phyloP scores from a whole-genome alignment of 2,797 vertebrate species.

The Craterocephalus amniculus region DNA sequence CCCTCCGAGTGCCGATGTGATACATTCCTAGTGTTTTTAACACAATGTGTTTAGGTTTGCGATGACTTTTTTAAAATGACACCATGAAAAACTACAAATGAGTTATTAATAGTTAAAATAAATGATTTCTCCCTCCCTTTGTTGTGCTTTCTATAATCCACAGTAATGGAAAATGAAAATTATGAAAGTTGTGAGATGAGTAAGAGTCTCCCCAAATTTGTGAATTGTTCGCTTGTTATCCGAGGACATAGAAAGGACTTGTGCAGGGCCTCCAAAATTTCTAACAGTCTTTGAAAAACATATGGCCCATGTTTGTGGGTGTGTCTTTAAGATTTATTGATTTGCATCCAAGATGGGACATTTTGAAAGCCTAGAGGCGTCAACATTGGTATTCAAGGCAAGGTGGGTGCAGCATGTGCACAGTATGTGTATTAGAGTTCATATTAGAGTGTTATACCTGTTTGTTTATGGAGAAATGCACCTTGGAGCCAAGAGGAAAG shows the following conservation, averaged over 20 bases:
- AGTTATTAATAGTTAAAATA: conserved; percentile 3
- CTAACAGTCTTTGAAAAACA: conserved; percentile 33
- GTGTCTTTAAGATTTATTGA: conserved; percentile 43
- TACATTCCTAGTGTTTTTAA: background rate
- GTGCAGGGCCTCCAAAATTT: conserved; percentile 34
- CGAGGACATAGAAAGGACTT: conserved; percentile 31
- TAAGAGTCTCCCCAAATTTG: background rate
- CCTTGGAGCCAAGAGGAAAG: conserved; percentile 26
- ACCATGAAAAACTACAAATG: background rate
- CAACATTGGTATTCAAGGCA: conserved; percentile 18
- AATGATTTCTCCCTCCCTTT: conserved; percentile 2
- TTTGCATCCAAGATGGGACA: conserved; percentile 39
- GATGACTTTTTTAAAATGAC: conserved; percentile 9
- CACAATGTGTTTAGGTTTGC: conserved; percentile 3
- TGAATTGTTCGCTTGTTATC: conserved; percentile 4
- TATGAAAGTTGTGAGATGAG: background rate
- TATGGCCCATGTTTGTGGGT: conserved; percentile 36
- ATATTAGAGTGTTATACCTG: conserved; percentile 9
- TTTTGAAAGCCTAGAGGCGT: conserved; percentile 40
- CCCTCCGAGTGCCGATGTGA: background rate
- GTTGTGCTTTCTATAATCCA: background rate
- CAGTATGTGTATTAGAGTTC: conserved; percentile 19
- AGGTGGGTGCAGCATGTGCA: conserved; percentile 17
- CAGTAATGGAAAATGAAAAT: background rate
- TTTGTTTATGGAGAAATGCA: conserved; percentile 17